These are phyloP conservation scores for Boloria selene DNA, from an alignment of 2,888 invertebrate genomes.

Conservation along the genomic window DNA sequence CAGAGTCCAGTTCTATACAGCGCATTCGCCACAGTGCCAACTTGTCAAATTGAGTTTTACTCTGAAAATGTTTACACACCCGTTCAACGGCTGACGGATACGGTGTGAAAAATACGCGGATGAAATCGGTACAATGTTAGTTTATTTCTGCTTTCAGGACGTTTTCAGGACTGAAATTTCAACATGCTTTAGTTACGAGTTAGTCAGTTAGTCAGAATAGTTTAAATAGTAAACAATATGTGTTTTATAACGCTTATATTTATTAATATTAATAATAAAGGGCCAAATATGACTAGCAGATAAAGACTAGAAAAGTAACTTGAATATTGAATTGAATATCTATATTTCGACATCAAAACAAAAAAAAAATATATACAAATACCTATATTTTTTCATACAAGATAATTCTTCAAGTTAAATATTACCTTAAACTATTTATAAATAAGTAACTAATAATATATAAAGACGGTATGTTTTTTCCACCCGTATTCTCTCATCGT, in stretches of 20 bases:
- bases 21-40: conserved; percentile 13
- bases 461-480: neutral
- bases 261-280: no score
- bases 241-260: neutral
- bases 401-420: neutral
- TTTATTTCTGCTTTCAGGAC: neutral
- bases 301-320: no score
- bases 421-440: neutral
- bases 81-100: conserved; percentile 20
- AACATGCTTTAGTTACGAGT: no score
- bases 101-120: neutral
- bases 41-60: conserved; percentile 26
- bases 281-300: no score
- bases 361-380: no score
- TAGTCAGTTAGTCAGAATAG: no score
- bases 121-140: neutral
- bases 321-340: no score
- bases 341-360: no score
- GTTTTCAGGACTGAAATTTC: neutral
- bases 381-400: no score
- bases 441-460: neutral
- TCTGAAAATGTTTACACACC: conserved; percentile 26
- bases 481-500: conserved; percentile 1
- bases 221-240: no score
- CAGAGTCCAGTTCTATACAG: conserved; percentile 10